phyloP scores from a whole-genome alignment of 2,888 invertebrate species.

The Alviniconcha strummeri region DNA sequence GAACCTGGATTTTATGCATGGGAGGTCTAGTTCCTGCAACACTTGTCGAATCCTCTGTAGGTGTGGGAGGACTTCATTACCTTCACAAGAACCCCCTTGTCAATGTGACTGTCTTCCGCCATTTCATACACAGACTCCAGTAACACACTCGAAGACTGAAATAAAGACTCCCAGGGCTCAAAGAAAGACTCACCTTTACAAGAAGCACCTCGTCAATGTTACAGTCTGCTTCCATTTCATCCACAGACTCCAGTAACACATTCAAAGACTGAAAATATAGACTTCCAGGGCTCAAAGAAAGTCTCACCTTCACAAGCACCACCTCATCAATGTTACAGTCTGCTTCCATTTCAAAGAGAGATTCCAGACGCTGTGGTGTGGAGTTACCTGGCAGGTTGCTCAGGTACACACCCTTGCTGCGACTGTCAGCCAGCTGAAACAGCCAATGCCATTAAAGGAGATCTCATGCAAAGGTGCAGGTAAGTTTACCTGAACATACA shows the following conservation, averaged over 20 bases:
- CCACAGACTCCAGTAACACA: constrained; percentile 53
- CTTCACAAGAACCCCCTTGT: constrained; percentile 66
- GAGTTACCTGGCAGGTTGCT: constrained; percentile 61
- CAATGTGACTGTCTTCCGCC: constrained; percentile 65
- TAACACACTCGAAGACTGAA: no score
- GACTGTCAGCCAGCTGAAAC: constrained; percentile 43
- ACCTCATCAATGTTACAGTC: constrained; percentile 65
- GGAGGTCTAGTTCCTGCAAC: no score
- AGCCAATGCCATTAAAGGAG: neutral
- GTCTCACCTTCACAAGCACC: constrained; percentile 62
- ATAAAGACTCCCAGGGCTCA: no score
- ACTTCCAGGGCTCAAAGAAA: no score
- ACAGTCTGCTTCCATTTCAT: constrained; percentile 68
- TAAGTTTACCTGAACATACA: no score
- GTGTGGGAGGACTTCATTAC: constrained; percentile 39
- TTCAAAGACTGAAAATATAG: no score
- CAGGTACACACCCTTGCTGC: constrained; percentile 55
- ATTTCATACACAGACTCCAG: constrained; percentile 64
- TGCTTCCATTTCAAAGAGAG: constrained; percentile 64
- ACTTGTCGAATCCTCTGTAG: no score
- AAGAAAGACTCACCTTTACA: constrained; percentile 67
- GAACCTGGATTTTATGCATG: no score
- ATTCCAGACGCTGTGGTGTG: constrained; percentile 63
- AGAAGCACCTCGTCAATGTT: constrained; percentile 61
- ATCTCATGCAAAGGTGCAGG: neutral